A percentile compares a stretch with the other conserved stretches of the same genome.
phyloP scores from a whole-genome alignment of 2,113 vertebrate genomes.

The Syrmaticus mikado region DNA sequence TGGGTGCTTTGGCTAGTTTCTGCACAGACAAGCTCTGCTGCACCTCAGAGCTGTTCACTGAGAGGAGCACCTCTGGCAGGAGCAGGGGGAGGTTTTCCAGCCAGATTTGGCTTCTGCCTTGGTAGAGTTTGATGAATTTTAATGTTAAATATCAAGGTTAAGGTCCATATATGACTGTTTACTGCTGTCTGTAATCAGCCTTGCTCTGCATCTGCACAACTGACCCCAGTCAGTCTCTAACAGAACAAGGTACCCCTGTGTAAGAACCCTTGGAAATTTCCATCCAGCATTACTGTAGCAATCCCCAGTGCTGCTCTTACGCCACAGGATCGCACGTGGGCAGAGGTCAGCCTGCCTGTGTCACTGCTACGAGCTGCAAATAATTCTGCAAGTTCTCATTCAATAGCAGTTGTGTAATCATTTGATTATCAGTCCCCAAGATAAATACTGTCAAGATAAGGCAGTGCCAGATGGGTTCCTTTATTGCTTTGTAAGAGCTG shows the following conservation, averaged over 20 bases:
- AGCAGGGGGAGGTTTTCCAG: background rate
- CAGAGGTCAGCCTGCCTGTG: conserved; percentile 32
- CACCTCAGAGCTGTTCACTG: background rate
- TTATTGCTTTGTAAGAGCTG: conserved; percentile 10
- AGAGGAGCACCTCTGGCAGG: background rate
- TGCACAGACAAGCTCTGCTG: background rate
- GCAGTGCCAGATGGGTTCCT: background rate
- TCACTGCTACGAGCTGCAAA: background rate
- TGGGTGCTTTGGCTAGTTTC: background rate
- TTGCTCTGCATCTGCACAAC: background rate
- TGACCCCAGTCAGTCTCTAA: background rate
- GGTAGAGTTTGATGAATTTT: background rate
- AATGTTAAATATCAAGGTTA: background rate
- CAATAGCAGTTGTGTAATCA: conserved; percentile 22
- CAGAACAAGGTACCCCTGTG: fast-evolving
- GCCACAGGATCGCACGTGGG: background rate
- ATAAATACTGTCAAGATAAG: conserved; percentile 46
- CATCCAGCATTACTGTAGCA: background rate
- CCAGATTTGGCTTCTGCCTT: background rate
- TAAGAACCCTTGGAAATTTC: conserved; percentile 62
- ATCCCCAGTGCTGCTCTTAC: background rate
- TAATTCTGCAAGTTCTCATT: conserved; percentile 1
- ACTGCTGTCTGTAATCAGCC: background rate
- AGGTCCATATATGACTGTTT: background rate
- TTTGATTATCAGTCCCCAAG: background rate